Evolutionary conservation across 2,113 vertebrate species (phyloP).

Genomic region (Notothenia coriiceps): DNA sequence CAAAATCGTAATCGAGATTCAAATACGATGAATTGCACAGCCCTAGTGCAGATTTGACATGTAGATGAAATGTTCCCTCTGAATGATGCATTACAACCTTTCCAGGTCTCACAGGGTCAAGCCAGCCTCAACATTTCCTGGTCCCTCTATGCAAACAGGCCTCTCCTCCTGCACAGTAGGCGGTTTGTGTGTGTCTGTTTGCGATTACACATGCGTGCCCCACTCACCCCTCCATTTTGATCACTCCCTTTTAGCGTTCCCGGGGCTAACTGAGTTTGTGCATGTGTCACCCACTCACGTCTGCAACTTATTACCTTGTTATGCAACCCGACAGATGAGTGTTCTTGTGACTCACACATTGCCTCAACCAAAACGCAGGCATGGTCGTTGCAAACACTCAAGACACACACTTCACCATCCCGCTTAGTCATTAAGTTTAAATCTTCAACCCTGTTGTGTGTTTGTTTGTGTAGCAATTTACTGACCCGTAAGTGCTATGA

Average conservation of each 20-base stretch:
- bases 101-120: constrained; percentile 67
- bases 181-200: constrained; percentile 48
- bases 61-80: constrained; percentile 39
- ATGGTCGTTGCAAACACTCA: constrained; percentile 6
- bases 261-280: constrained; percentile 53
- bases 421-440: constrained; percentile 33
- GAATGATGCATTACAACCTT: constrained; percentile 66
- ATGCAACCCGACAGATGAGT: constrained; percentile 50
- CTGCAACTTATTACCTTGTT: constrained; percentile 54
- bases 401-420: constrained; percentile 14
- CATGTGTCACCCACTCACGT: constrained; percentile 53
- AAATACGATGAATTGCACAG: too few species aligned
- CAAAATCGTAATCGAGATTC: too few species aligned
- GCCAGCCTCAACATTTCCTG: constrained; percentile 52
- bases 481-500: constrained; percentile 22
- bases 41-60: background rate
- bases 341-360: constrained; percentile 60
- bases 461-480: constrained; percentile 37
- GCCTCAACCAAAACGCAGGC: constrained; percentile 15
- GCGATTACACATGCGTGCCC: constrained; percentile 42
- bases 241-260: constrained; percentile 41
- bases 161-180: constrained; percentile 71
- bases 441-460: constrained; percentile 17
- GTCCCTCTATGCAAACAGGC: constrained; percentile 58
- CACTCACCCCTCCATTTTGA: constrained; percentile 41